Percentiles rank a stretch among this genome's conserved stretches.
Conservation (phyloP, 2,888 invertebrate genomes). For the Drosophila formosana region DNA sequence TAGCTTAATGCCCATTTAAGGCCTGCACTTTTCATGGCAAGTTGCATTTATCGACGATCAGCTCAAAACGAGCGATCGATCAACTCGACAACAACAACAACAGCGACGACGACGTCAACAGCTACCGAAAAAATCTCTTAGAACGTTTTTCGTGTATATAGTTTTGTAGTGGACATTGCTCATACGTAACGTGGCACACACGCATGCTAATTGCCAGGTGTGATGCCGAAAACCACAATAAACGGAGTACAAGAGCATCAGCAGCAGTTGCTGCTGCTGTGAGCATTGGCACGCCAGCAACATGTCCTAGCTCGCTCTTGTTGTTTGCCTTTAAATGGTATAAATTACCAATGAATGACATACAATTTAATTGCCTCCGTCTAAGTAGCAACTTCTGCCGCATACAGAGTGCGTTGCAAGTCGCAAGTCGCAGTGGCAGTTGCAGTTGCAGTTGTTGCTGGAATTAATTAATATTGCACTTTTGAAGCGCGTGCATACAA, state of each 20-base stretch:
- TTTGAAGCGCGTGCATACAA: slow-evolving; percentile 82
- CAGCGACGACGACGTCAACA: slow-evolving; percentile 3
- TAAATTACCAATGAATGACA: slow-evolving; percentile 85
- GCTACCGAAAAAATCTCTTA: slow-evolving; percentile 38
- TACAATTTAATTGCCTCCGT: slow-evolving; percentile 83
- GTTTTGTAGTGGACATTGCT: slow-evolving; percentile 32
- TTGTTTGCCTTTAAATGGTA: slow-evolving; percentile 82
- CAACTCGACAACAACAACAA: slow-evolving; percentile 27
- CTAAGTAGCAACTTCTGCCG: slow-evolving; percentile 69
- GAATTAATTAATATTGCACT: slow-evolving; percentile 82
- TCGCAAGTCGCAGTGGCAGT: slow-evolving; percentile 31
- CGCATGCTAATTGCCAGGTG: slow-evolving; percentile 68
- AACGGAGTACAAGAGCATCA: slow-evolving; percentile 7
- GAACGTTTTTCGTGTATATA: not conserved
- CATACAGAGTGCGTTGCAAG: slow-evolving; percentile 54
- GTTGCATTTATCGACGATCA: slow-evolving; percentile 84
- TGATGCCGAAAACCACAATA: slow-evolving; percentile 34
- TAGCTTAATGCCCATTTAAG: slow-evolving; percentile 85
- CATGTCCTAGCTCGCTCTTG: slow-evolving; percentile 37
- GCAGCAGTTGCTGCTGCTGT: slow-evolving; percentile 8
- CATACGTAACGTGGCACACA: slow-evolving; percentile 56
- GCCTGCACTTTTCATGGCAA: slow-evolving; percentile 83
- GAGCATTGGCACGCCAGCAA: slow-evolving; percentile 19
- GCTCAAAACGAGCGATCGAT: slow-evolving; percentile 70
- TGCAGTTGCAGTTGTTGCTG: slow-evolving; percentile 66